Evolutionary conservation across 2,797 vertebrate species (phyloP).

Genomic region (Varecia variegata): DNA sequence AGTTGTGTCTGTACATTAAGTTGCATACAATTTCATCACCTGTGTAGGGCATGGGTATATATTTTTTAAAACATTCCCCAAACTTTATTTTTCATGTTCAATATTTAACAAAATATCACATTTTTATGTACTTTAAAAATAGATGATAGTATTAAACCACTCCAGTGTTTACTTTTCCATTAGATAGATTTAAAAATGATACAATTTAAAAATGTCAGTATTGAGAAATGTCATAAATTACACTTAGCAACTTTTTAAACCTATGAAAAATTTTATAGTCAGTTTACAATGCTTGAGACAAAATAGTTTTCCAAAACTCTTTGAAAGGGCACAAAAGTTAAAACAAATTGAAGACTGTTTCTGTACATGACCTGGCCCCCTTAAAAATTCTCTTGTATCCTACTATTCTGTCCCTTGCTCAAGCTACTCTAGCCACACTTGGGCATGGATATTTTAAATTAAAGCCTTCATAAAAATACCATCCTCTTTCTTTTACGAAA

Average conservation of each 20-base stretch:
- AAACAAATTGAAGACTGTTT: background rate
- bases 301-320: background rate
- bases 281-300: background rate
- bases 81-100: background rate
- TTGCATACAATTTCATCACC: background rate
- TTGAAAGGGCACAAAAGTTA: background rate
- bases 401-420: background rate
- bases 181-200: background rate
- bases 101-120: background rate
- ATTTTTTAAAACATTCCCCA: background rate
- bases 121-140: background rate
- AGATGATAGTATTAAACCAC: background rate
- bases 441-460: background rate
- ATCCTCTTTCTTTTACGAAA: background rate
- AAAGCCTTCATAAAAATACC: constrained; percentile 20
- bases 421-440: background rate
- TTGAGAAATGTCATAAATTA: background rate
- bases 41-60: background rate
- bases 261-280: background rate
- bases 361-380: background rate
- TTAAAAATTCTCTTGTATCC: background rate
- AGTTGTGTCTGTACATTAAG: background rate
- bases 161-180: background rate
- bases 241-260: background rate
- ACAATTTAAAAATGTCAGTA: background rate